A percentile compares a stretch with the other conserved stretches of the same genome.
Conservation (phyloP, 2,888 invertebrate species). For the Cactoblastis cactorum region DNA sequence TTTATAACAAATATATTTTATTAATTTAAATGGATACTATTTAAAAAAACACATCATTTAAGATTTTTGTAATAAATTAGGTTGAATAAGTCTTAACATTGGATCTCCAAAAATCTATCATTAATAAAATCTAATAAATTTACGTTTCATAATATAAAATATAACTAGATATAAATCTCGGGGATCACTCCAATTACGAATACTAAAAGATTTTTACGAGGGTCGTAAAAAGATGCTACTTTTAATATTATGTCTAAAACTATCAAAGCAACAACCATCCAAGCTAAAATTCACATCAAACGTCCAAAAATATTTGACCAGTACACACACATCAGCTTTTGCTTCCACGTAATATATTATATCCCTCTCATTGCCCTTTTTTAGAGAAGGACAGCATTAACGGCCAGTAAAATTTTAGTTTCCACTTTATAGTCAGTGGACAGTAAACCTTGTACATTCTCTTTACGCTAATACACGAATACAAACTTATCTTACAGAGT, state of each 20-base stretch:
- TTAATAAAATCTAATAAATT: too few relatives aligned
- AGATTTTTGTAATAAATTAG: too few relatives aligned
- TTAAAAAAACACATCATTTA: too few relatives aligned
- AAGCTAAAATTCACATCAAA: neutral
- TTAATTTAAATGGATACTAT: too few relatives aligned
- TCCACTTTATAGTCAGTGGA: constrained; percentile 7
- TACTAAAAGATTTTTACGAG: too few relatives aligned
- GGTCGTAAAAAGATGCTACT: too few relatives aligned
- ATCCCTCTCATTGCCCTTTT: neutral
- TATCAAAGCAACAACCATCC: neutral
- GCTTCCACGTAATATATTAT: neutral
- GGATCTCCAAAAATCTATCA: too few relatives aligned
- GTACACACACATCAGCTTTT: neutral
- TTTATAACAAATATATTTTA: too few relatives aligned
- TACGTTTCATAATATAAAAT: too few relatives aligned
- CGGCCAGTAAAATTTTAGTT: constrained; percentile 4
- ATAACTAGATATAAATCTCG: too few relatives aligned
- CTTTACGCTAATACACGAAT: neutral
- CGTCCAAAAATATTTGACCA: neutral
- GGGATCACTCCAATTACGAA: too few relatives aligned
- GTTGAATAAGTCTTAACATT: too few relatives aligned
- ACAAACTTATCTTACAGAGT: neutral
- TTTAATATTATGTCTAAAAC: neutral
- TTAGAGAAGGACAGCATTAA: neutral
- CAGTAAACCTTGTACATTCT: neutral